These are phyloP conservation scores for Anguilla pacifica DNA, from an alignment of 2,797 vertebrate species.

Conservation along the genomic window DNA sequence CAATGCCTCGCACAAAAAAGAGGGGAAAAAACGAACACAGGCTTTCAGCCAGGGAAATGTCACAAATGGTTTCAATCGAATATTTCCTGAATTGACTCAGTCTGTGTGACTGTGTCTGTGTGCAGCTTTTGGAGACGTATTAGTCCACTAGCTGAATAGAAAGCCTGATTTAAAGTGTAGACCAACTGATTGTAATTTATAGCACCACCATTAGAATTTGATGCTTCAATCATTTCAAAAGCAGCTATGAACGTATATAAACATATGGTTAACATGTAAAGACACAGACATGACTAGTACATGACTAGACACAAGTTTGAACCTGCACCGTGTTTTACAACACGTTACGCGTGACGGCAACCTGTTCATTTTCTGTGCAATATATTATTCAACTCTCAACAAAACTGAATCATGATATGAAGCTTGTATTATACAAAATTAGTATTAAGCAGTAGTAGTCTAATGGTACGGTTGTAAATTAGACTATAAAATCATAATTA, in stretches of 20 bases:
- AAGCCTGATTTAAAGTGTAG: conserved; percentile 25
- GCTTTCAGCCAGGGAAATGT: conserved; percentile 8
- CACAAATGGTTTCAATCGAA: neutral
- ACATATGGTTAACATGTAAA: neutral
- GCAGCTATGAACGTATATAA: neutral
- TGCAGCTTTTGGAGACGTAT: neutral
- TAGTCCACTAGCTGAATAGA: conserved; percentile 23
- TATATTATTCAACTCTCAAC: neutral
- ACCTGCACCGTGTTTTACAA: neutral
- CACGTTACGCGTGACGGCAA: neutral
- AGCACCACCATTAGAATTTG: neutral
- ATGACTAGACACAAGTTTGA: neutral
- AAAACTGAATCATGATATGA: neutral
- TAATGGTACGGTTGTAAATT: neutral
- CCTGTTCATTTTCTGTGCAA: neutral
- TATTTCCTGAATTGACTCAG: neutral
- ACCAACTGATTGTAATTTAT: neutral
- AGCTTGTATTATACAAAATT: neutral
- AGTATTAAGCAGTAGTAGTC: neutral
- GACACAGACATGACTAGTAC: neutral
- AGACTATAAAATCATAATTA: neutral
- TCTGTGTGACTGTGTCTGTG: neutral
- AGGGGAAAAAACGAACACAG: neutral
- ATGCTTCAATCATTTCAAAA: neutral
- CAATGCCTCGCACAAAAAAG: neutral